Base-by-base conservation (phyloP, 2,888 invertebrate species). In the Tenthredo mesomela region DNA sequence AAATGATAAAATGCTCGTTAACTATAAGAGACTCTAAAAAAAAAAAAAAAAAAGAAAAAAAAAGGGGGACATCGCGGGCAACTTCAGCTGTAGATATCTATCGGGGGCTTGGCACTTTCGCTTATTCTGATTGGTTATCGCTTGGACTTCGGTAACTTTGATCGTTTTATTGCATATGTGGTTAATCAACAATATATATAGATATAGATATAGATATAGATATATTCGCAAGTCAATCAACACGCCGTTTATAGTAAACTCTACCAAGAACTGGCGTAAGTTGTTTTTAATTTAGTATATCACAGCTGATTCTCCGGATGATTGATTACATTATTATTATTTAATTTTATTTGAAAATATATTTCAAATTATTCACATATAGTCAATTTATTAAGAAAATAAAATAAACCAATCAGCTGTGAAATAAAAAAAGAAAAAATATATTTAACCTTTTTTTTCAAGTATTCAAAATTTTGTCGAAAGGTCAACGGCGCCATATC, bases 21-120 rank as follows among this genome's bases (percentile, higher is more conserved):
- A 33, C 54, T 71, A 29, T 37, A 21, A 77, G 25, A 54, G 50
- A 7, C 5, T n/a, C 33, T 43, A 15, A 77, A 77, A 18, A 29
- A 29, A 29, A 50, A 7, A 33, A 29, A 29, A 50, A 7, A 33
- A n/a, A n/a, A n/a, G n/a, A n/a, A n/a, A n/a, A n/a, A 29, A 29
- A 50, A 7, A 33, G 54, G 54, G 54, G 21, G 29, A 61, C 25
- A 77, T 77, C 21, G 47, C 33, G 33, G 33, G 10, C 29, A 21
- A 77, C 25, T 33, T 50, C 77, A 54, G 18, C 21, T 61, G 61
- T 25, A 18, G 58, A 58, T 80, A 80, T 80, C 61, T 67, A 58
- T 21, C 61, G 80, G 61, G 61, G 80, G 80, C 80, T 80, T 80
- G 80, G 61, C 80, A 61, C 80, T 80, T 61, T 80, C 80, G 80